Base-by-base conservation (phyloP, 2,888 invertebrate genomes). In the Philonicus albiceps region DNA sequence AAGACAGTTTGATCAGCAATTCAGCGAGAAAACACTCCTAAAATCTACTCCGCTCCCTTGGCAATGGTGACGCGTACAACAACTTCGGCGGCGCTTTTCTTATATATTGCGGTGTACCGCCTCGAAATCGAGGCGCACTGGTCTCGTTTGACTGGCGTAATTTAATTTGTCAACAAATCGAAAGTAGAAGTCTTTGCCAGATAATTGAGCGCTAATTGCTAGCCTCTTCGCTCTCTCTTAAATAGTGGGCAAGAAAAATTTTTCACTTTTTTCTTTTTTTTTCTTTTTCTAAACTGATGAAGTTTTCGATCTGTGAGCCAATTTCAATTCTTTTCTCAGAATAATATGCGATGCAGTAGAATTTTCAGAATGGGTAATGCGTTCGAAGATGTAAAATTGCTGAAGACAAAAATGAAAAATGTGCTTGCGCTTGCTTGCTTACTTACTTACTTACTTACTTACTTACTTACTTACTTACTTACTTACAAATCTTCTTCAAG, bases 161-260 rank as follows among this genome's bases (percentile, higher is more conserved):
- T 76, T 76, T 76, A 76, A 78, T 78, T 78, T 78, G 78, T 78
- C 78, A 78, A 78, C 30, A 78, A 76, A 78, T 78, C 78, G 78
- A 78, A 78, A 78, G 78, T 78, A 49, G 78, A 64, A 78, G 27
- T 78, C 78, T 78, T 78, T 49, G 30, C 22, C 27, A 78, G 22
- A 30, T 78, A 78, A 78, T 78, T 74, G 49, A 49, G 78, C 30
- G 49, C 78, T 78, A 78, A 78, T 78, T 78, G 78, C 27, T 16
- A 49, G 27, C 22, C 49, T 78, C 49, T 53, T 78, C 43, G 64
- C 22, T 22, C 27, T 64, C 64, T 64, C 16, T 43, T 53, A 19
- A 19, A 3, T 64, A 64, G 8, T 64, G 64, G 27, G 27, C 64
- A 64, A 64, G 64, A 64, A 64, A 64, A 55, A 55, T 43, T 1